phyloP scores from a whole-genome alignment of 2,888 invertebrate species.

The Trichogramma dendrolimi region DNA sequence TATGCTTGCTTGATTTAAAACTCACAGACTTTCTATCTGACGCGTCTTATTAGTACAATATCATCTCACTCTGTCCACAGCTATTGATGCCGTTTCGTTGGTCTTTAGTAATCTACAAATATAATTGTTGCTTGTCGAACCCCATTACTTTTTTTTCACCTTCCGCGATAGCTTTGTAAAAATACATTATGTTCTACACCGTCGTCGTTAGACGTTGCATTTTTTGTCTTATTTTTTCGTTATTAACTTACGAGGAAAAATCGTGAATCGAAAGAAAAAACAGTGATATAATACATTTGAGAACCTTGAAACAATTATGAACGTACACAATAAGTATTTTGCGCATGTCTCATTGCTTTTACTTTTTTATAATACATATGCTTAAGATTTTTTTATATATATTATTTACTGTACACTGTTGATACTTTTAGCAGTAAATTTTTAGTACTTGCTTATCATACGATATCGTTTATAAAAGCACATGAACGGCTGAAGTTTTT shows the following conservation, averaged over 20 bases:
- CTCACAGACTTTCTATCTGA: slow-evolving; percentile 19
- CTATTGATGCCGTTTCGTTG: slow-evolving; percentile 7
- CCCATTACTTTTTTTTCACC: neutral
- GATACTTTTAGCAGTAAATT: no score
- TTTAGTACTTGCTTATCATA: no score
- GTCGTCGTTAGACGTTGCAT: slow-evolving; percentile 5
- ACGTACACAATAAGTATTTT: slow-evolving; percentile 17
- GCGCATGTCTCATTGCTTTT: slow-evolving; percentile 9
- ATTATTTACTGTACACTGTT: no score
- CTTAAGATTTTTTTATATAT: no score
- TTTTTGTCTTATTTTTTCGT: neutral
- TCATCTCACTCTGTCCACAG: slow-evolving; percentile 8
- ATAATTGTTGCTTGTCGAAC: slow-evolving; percentile 4
- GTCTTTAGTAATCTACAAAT: neutral
- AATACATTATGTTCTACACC: slow-evolving; percentile 19
- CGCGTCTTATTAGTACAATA: slow-evolving; percentile 13
- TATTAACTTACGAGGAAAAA: neutral
- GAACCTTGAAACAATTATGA: slow-evolving; percentile 18
- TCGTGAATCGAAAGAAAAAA: slow-evolving; percentile 1
- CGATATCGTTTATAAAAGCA: no score
- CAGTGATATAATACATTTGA: slow-evolving; percentile 1
- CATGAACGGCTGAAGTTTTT: no score
- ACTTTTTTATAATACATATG: slow-evolving; percentile 4
- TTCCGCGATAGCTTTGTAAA: slow-evolving; percentile 17
- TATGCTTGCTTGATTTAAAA: slow-evolving; percentile 17